Percentiles rank a stretch among this genome's conserved stretches.
These are phyloP conservation scores for Meghimatium bilineatum DNA, from an alignment of 2,888 invertebrate species.

Conservation along the genomic window DNA sequence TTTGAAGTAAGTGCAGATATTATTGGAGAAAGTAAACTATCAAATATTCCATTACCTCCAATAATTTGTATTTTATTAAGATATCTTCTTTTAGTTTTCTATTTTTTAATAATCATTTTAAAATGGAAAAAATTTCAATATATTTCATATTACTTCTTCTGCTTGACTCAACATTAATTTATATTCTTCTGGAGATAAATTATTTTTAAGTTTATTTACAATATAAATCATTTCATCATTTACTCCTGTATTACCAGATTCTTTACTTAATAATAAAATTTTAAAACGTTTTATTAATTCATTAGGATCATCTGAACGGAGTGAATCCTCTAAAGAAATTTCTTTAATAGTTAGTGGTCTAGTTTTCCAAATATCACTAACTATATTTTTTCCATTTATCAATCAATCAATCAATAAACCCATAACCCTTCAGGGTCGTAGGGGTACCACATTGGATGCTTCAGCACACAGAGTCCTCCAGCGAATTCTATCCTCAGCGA, in stretches of 20 bases:
- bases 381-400: too few relatives aligned
- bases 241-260: neutral
- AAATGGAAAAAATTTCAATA: neutral
- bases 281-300: neutral
- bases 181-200: neutral
- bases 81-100: neutral
- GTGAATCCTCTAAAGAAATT: too few relatives aligned
- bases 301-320: neutral
- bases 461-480: too few relatives aligned
- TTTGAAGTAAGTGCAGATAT: neutral
- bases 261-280: too few relatives aligned
- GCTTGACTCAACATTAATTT: neutral
- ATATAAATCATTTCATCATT: neutral
- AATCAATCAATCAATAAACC: too few relatives aligned
- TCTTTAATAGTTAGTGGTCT: slow-evolving; percentile 16
- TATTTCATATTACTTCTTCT: neutral
- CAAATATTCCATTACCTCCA: neutral
- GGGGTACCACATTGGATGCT: too few relatives aligned
- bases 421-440: too few relatives aligned
- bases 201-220: neutral
- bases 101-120: neutral
- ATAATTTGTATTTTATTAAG: neutral
- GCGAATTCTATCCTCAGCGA: too few relatives aligned
- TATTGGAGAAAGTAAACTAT: neutral
- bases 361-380: too few relatives aligned